Conservation (phyloP, 2,888 invertebrate genomes). For the Melieria omissa region DNA sequence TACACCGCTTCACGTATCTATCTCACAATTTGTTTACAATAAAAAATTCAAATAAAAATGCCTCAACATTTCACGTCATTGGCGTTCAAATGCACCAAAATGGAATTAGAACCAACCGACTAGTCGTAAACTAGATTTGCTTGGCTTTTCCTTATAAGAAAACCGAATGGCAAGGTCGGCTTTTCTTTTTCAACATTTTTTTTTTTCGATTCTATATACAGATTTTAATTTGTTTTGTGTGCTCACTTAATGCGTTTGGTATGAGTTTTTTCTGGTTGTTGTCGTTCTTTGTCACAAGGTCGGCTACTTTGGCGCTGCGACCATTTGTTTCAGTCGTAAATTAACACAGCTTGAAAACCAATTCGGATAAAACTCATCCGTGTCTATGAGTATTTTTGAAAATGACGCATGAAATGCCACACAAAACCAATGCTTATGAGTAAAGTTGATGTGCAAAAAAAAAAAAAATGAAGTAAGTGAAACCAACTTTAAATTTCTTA, state of each 20-base stretch:
- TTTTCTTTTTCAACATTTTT: background rate
- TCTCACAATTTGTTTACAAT: too few relatives aligned
- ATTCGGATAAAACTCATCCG: background rate
- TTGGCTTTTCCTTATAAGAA: constrained; percentile 8
- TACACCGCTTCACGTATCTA: too few relatives aligned
- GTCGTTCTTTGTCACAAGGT: background rate
- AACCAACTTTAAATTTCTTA: too few relatives aligned
- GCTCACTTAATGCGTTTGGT: too few relatives aligned
- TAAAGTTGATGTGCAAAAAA: too few relatives aligned
- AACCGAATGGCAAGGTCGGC: constrained; percentile 11
- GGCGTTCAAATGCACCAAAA: too few relatives aligned
- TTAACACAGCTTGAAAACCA: constrained; percentile 4
- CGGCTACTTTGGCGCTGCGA: background rate
- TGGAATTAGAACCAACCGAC: background rate
- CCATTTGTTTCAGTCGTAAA: constrained; percentile 17
- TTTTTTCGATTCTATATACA: background rate
- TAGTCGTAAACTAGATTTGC: background rate
- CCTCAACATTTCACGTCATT: too few relatives aligned
- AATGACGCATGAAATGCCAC: background rate
- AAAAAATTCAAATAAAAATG: too few relatives aligned
- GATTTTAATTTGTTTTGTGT: too few relatives aligned
- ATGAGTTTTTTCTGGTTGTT: too few relatives aligned
- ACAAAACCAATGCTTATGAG: too few relatives aligned
- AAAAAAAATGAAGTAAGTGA: too few relatives aligned
- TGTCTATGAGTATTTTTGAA: background rate